Evolutionary conservation across 2,797 vertebrate species (phyloP).

Genomic region (Enteromius argenteus): DNA sequence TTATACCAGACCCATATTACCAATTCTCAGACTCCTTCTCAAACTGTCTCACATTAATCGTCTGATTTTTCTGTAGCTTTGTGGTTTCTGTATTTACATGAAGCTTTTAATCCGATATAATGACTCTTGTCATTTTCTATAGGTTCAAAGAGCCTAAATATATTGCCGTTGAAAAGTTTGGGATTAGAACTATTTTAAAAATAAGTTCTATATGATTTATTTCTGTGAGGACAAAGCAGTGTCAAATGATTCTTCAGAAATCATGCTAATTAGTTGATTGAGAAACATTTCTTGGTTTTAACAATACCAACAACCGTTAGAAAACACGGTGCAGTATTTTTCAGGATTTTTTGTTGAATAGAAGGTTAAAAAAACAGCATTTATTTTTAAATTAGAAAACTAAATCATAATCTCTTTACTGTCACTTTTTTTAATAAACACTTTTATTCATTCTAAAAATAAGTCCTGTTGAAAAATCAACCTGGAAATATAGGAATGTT

Average conservation of each 20-base stretch:
- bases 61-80: neutral
- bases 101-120: neutral
- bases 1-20: neutral
- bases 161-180: neutral
- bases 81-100: constrained; percentile 2
- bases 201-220: neutral
- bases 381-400: neutral
- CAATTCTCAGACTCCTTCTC: neutral
- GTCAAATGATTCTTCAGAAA: neutral
- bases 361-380: neutral
- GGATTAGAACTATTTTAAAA: neutral
- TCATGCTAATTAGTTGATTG: neutral
- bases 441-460: neutral
- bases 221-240: neutral
- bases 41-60: neutral
- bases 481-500: neutral
- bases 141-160: neutral
- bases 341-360: neutral
- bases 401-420: neutral
- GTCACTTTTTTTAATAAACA: neutral
- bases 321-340: neutral
- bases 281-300: neutral
- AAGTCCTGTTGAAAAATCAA: neutral
- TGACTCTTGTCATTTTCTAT: too few relatives aligned
- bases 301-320: neutral